Conservation (phyloP, 1,140 invertebrate species). For the Sminthurides bifidus region DNA sequence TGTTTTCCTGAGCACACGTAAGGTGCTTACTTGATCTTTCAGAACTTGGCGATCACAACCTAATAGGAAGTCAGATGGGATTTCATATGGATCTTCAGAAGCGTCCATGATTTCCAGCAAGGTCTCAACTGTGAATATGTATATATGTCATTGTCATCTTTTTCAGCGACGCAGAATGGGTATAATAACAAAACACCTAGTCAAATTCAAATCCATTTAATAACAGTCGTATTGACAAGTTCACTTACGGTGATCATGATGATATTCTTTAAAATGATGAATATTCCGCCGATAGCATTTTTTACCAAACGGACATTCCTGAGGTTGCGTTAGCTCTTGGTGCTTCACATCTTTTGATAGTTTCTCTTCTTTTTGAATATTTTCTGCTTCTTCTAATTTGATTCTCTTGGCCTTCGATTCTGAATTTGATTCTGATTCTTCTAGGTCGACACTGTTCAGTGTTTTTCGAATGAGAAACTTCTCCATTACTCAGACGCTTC, state of each 20-base stretch:
- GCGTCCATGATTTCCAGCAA: background rate
- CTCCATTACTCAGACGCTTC: too few relatives aligned
- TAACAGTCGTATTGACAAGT: slow-evolving; percentile 16
- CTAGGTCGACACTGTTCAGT: background rate
- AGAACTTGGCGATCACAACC: too few relatives aligned
- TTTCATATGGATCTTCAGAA: background rate
- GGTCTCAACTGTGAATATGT: background rate
- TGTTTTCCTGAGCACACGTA: slow-evolving; percentile 4
- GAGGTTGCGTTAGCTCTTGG: background rate
- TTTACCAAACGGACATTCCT: slow-evolving; percentile 50
- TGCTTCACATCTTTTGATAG: too few relatives aligned
- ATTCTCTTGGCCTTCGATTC: background rate
- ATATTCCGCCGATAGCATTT: slow-evolving; percentile 71
- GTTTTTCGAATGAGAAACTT: too few relatives aligned
- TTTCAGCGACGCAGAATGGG: background rate
- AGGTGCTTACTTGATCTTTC: slow-evolving; percentile 11
- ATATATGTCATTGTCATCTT: background rate
- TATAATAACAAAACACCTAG: slow-evolving; percentile 31
- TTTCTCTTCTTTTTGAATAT: background rate
- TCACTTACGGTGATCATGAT: slow-evolving; percentile 58
- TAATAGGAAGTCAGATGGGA: slow-evolving; percentile 8
- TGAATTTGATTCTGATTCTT: background rate
- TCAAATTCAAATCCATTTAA: slow-evolving; percentile 20
- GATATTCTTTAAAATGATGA: slow-evolving; percentile 63
- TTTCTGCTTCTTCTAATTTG: background rate